Evolutionary conservation across 1,140 invertebrate genomes (phyloP), one percentile per base, ranked within the genome.

Genomic region (Panonychus citri): DNA sequence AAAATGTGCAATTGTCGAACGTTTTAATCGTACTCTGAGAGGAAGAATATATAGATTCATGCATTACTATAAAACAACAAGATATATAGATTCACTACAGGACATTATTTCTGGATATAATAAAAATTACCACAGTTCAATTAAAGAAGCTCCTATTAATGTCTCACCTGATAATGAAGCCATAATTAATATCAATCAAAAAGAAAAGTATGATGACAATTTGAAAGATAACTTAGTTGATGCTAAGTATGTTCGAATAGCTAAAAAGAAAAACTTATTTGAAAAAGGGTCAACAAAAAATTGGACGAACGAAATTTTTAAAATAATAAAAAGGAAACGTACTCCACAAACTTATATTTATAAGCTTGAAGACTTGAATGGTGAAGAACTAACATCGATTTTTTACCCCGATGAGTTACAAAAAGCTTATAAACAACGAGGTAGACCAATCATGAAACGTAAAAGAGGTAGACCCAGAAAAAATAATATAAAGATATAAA

Each of bases 1-100:
- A 12, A 76, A 75, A 66, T 70, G 69, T n/a, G 64, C 66, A n/a
- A 65, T 71, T 46, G 66, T 67, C 46, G 72, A 74, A 64, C 48
- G 71, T 54, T 69, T 72, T 51, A 71, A 71, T 62, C 59, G 68
- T 59, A 73, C 68, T 17, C 55, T 75, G 48, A 73, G 42, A 19
- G 13, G 8, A 2, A 3, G 42, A 46, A 46, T 46, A 2, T 46
- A 46, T 46, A 13, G 42, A 7, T 46, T 21, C 5, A n/a, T 46
- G n/a, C 19, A 46, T 46, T n/a, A 46, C 19, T 8, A 46, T 46
- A 46, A 46, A 2, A 46, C 42, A 3, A 46, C 2, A 2, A 46
- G n/a, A 46, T 46, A 46, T 19, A 40, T 46, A 21, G 42, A 46
- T 46, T n/a, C 17, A 8, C n/a, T 46, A 3, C n/a, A 8, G 8